Base-by-base conservation (phyloP, 1,140 invertebrate species). In the Arion vulgaris region DNA sequence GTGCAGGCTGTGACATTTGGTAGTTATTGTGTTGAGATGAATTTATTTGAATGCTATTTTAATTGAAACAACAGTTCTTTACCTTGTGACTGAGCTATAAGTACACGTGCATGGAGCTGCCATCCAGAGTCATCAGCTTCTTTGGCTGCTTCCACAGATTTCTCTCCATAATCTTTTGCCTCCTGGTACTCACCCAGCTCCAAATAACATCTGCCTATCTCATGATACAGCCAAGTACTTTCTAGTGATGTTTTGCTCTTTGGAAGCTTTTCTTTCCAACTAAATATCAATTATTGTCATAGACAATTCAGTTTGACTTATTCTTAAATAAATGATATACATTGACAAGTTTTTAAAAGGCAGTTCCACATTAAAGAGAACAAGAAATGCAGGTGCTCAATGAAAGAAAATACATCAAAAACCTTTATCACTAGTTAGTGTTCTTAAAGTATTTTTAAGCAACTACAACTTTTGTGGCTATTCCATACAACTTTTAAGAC, bases 151-250 rank as follows among this genome's bases (percentile, higher is more conserved):
- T 85, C 85, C 49, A 92, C 84, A 28, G 92, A 91, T 74, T 90
- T 91, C 84, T 92, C 88, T 17, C 91, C 92, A 87, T 89, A 92
- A 19, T 92, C 90, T 73, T 87, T 84, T 23, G 92, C 90, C 17
- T 91, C 85, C n/a, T 87, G 68, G 78, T 86, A 88, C 57, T 90
- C 84, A 38, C 83, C 86, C 53, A 92, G 82, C 85, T 93, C 92
- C 45, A 93, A 83, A 80, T 92, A 87, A 81, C 92, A 93, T 26
- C 91, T 85, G 23, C 92, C 92, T 28, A 93, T 92, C 84, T 93
- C 92, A 85, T 93, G 92, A 84, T 89, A 90, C 36, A 93, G 81
- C 92, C 92, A 93, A 7, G 92, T 90, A 45, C 85, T 91, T 85
- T 93, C 92, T 49, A 92, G 75, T 4, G 88, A 68, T 36, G 88